Percentiles rank a stretch among this genome's conserved stretches.
These are phyloP conservation scores for Holotrichia oblita DNA, from an alignment of 1,140 invertebrate species.

Conservation along the genomic window DNA sequence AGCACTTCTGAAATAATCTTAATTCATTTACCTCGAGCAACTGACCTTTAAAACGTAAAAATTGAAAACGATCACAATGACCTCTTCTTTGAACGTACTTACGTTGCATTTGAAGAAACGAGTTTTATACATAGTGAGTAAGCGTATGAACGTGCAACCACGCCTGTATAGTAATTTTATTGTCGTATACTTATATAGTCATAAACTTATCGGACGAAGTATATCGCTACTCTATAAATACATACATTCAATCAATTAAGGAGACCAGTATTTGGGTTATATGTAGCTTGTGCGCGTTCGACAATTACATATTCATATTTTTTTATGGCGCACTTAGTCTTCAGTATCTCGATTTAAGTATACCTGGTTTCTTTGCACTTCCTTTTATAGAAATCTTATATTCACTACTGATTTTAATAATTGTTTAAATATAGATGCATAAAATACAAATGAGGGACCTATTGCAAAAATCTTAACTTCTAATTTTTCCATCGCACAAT, in stretches of 20 bases:
- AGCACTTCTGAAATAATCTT: constrained; percentile 51
- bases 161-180: constrained; percentile 39
- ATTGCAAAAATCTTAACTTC: too few species aligned
- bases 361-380: not conserved
- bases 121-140: constrained; percentile 47
- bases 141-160: constrained; percentile 23
- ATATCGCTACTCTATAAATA: constrained; percentile 35
- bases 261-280: constrained; percentile 33
- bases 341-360: not conserved
- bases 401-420: not conserved
- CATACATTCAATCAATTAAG: constrained; percentile 1
- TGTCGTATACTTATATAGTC: constrained; percentile 39
- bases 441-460: too few species aligned
- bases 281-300: constrained; percentile 12
- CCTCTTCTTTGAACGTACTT: constrained; percentile 49
- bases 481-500: too few species aligned
- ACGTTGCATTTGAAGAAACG: constrained; percentile 50
- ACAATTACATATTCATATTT: constrained; percentile 35
- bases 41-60: constrained; percentile 58
- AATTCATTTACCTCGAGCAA: constrained; percentile 58
- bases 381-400: constrained; percentile 18
- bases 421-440: too few species aligned
- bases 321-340: not conserved
- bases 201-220: constrained; percentile 35
- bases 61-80: constrained; percentile 55